These are phyloP conservation scores for Knipowitschia caucasica DNA, from an alignment of 2,797 vertebrate genomes.

Conservation along the genomic window DNA sequence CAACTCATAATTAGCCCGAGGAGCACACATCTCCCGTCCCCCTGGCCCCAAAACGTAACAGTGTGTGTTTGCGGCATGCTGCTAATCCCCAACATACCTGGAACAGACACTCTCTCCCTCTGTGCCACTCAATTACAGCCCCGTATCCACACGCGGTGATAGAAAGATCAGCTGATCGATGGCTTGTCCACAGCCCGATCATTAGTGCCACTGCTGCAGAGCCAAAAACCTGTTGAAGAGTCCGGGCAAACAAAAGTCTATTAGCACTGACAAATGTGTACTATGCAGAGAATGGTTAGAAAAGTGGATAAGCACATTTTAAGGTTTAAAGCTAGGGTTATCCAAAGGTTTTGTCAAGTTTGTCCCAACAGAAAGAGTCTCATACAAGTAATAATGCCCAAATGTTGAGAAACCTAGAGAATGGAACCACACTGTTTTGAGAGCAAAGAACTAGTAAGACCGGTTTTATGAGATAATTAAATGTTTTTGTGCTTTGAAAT, in stretches of 20 bases:
- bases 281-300: background rate
- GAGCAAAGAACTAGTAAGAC: no score
- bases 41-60: conserved; percentile 40
- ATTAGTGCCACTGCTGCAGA: conserved; percentile 55
- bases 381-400: no score
- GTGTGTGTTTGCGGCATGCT: conserved; percentile 22
- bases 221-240: conserved; percentile 55
- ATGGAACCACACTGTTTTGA: no score
- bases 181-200: conserved; percentile 66
- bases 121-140: conserved; percentile 66
- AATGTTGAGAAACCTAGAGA: no score
- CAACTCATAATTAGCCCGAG: conserved; percentile 67
- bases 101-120: conserved; percentile 13
- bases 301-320: background rate
- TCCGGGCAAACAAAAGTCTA: conserved; percentile 27
- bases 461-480: no score
- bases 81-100: conserved; percentile 38
- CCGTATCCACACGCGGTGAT: conserved; percentile 72
- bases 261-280: conserved; percentile 12
- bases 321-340: background rate
- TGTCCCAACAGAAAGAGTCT: no score
- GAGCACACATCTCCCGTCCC: conserved; percentile 54
- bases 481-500: no score
- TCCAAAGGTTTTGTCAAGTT: no score
- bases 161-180: conserved; percentile 70